Percentiles rank a stretch among this genome's conserved stretches.
These are phyloP conservation scores for Nesogale talazaci DNA, from an alignment of 2,113 vertebrate species.

Conservation along the genomic window DNA sequence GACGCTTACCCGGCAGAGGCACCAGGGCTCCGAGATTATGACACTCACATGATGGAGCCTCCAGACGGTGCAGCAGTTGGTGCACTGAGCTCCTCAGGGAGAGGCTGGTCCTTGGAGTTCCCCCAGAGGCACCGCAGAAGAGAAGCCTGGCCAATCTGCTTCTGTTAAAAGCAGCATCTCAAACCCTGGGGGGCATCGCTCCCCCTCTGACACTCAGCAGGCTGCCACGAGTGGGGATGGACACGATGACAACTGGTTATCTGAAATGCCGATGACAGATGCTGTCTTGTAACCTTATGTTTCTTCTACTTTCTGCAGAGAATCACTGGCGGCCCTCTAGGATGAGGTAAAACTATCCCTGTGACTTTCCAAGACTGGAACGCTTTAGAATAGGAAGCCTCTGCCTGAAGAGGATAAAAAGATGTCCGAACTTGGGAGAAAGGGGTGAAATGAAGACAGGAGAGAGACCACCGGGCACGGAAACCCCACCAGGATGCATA, in stretches of 20 bases:
- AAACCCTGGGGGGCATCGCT: not conserved
- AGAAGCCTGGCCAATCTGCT: not conserved
- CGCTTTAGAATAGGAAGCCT: too few relatives aligned
- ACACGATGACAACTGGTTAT: not conserved
- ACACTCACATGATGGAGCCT: not conserved
- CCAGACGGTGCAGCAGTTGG: not conserved
- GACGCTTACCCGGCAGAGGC: too few relatives aligned
- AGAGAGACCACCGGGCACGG: not conserved
- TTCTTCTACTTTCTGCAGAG: constrained; percentile 47
- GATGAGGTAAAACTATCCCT: not conserved
- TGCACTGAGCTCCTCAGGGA: not conserved
- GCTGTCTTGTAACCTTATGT: not conserved
- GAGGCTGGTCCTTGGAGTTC: not conserved
- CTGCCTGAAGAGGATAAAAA: not conserved
- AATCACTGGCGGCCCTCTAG: not conserved
- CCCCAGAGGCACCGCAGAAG: not conserved
- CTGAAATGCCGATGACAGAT: not conserved
- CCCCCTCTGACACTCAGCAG: not conserved
- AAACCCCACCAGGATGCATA: too few relatives aligned
- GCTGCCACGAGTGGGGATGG: not conserved
- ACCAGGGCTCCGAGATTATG: too few relatives aligned
- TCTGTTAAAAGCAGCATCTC: not conserved
- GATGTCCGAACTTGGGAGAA: not conserved
- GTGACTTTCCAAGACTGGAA: too few relatives aligned
- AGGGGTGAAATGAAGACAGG: constrained; percentile 21